Evolutionary conservation across 1,140 invertebrate species (phyloP), one percentile per base, ranked within the genome.

Genomic region (Oreohelix idahoensis): DNA sequence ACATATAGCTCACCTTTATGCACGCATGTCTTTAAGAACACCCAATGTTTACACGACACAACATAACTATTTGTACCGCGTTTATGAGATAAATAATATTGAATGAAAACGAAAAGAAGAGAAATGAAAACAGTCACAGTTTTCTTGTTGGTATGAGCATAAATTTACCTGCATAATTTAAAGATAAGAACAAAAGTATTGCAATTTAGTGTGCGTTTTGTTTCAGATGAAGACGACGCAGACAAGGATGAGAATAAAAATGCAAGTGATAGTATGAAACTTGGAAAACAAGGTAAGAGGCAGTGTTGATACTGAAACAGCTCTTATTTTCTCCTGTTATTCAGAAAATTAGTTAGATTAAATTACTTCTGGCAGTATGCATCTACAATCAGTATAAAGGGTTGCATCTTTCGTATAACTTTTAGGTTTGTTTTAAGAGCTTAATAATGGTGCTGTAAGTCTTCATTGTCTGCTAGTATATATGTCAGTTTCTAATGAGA

Each of bases 241-340:
- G 83, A 88, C 78, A 87, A 87, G 80, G 83, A 86, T 42, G 80
- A 81, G 38, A 81, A 78, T 71, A 83, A 83, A 83, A 88, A 88
- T 83, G 87, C 88, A 26, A 89, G 86, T 79, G n/a, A 66, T 23
- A 90, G 88, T 80, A 92, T 92, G 91, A 92, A 92, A 85, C 87
- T 92, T 71, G 63, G 63, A 11, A 66, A 17, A 66, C 77, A 79
- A 26, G 77, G 77, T 79, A 79, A 35, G 58, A 8, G 45, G 45
- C 17, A 11, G 45, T 49, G 45, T n/a, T n/a, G n/a, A n/a, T n/a
- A n/a, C n/a, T n/a, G n/a, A n/a, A n/a, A n/a, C n/a, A n/a, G n/a
- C n/a, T n/a, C n/a, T n/a, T n/a, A n/a, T n/a, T n/a, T n/a, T n/a
- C n/a, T n/a, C n/a, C n/a, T n/a, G n/a, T n/a, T n/a, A n/a, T n/a